Percentiles rank a stretch among this genome's conserved stretches.
Conservation (phyloP, 1,140 invertebrate species). For the Diabrotica undecimpunctata region DNA sequence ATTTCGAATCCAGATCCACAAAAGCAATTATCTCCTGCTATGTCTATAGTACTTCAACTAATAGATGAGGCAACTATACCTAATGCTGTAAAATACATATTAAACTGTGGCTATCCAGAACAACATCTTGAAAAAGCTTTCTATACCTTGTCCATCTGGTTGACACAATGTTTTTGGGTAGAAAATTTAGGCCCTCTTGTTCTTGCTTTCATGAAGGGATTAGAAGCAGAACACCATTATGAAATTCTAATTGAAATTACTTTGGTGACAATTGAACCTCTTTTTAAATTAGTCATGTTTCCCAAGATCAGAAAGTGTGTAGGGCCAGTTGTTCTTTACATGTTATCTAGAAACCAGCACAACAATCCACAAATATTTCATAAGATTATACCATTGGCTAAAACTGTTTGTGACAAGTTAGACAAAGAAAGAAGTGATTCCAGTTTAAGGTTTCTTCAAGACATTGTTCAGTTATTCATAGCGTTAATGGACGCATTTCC, state of each 20-base stretch:
- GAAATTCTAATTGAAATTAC: constrained; percentile 52
- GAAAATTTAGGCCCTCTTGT: constrained; percentile 53
- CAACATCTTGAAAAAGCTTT: constrained; percentile 48
- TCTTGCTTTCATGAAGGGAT: constrained; percentile 51
- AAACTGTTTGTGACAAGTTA: constrained; percentile 40
- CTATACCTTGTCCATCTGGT: constrained; percentile 52
- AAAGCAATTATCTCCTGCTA: constrained; percentile 50
- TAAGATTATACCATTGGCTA: constrained; percentile 47
- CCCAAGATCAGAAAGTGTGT: constrained; percentile 48
- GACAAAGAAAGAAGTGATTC: constrained; percentile 47
- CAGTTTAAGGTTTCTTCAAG: constrained; percentile 48
- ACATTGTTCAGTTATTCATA: constrained; percentile 50
- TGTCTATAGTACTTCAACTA: constrained; percentile 55
- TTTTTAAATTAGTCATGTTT: constrained; percentile 49
- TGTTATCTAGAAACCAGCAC: constrained; percentile 51
- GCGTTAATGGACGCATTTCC: constrained; percentile 51
- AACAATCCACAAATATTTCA: constrained; percentile 46
- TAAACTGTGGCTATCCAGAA: constrained; percentile 46
- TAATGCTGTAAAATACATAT: constrained; percentile 41
- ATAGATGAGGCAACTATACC: constrained; percentile 40
- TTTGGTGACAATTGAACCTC: constrained; percentile 48
- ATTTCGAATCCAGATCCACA: constrained; percentile 45
- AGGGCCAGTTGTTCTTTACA: constrained; percentile 52
- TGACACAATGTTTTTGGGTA: constrained; percentile 50
- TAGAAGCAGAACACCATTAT: constrained; percentile 52